Evolutionary conservation across 1,140 invertebrate genomes (phyloP), one percentile per base, ranked within the genome.

Genomic region (Linepithema humile): DNA sequence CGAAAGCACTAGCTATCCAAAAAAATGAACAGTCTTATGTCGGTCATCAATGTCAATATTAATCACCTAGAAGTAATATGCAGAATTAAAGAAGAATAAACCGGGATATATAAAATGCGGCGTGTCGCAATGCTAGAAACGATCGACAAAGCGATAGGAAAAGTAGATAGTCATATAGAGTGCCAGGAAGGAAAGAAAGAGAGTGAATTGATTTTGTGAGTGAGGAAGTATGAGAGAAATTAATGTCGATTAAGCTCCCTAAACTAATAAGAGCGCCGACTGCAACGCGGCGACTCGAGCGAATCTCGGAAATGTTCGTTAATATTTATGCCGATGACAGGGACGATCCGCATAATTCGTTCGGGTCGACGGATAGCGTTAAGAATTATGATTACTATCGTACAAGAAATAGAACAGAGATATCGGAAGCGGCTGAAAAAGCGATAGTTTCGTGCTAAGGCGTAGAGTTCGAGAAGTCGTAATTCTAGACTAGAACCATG

Each of bases 331-430:
- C 55, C 55, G 72, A 75, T 62, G 62, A 69, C 75, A 48, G 5
- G 23, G 17, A 64, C 40, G 59, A 23, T 80, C 64, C 48, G 50
- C n/a, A n/a, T 70, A 80, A 74, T 88, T 88, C 85, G 85, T 59
- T 88, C 86, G 69, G 75, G 85, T 87, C 85, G 85, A n/a, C 35
- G 62, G 67, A 74, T 87, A 87, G 85, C 26, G 17, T 78, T 88
- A 88, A 88, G 85, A 40, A 72, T 55, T 84, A 87, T 59, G 55
- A 87, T 87, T 73, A 85, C 82, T 88, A 57, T 74, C 86, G 74
- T 67, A 73, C 64, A 69, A 69, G 85, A 83, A 77, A 67, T 69
- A 83, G 62, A 74, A 62, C 48, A 69, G 43, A 50, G 64, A 78
- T 80, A 55, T 82, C 60, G 72, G 45, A 26, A 38, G 72, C 72